These are phyloP conservation scores for Eclectus roratus DNA, from an alignment of 2,113 vertebrate genomes.

Conservation along the genomic window DNA sequence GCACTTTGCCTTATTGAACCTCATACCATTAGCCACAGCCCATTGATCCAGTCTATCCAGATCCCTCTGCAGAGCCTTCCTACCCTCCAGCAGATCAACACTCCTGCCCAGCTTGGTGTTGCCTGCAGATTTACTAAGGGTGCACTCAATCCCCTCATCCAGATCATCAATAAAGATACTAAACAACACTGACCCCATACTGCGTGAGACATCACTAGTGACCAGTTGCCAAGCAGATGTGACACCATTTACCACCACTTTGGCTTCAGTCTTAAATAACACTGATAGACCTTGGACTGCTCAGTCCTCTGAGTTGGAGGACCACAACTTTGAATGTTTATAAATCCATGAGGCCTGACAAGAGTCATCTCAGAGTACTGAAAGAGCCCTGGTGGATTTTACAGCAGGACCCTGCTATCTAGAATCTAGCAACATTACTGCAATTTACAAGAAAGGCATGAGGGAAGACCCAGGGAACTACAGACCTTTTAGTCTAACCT, in stretches of 20 bases:
- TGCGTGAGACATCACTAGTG: neutral
- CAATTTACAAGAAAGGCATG: neutral
- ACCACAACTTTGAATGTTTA: neutral
- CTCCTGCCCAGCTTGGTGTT: neutral
- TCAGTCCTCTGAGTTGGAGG: neutral
- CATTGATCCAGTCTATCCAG: neutral
- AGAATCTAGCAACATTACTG: rapidly evolving
- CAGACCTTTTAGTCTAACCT: neutral
- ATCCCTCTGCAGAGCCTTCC: neutral
- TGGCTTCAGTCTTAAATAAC: neutral
- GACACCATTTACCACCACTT: neutral
- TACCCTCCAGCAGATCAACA: neutral
- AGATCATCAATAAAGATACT: neutral
- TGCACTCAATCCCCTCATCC: neutral
- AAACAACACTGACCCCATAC: neutral
- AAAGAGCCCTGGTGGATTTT: neutral
- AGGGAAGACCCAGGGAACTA: neutral
- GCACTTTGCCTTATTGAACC: neutral
- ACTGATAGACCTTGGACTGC: neutral
- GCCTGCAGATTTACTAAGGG: neutral
- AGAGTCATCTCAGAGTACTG: neutral
- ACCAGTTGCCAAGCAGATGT: neutral
- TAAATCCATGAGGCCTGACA: neutral
- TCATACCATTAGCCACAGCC: neutral
- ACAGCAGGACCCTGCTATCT: neutral